Evolutionary conservation across 2,888 invertebrate species (phyloP), one percentile per base, ranked within the genome.

Genomic region (Dysmachus trigonus): DNA sequence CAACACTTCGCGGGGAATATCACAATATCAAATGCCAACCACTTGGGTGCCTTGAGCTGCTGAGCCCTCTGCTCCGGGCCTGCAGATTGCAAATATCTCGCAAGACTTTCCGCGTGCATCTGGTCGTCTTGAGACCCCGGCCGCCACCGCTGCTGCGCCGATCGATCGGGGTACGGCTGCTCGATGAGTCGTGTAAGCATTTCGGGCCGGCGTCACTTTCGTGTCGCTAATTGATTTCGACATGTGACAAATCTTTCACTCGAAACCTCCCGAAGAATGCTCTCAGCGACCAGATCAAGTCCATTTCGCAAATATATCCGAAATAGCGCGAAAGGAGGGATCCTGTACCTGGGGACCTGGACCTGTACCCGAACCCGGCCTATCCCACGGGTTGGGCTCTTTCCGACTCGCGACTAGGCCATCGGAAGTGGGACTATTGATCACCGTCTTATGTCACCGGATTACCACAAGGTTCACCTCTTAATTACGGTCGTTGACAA

Each of bases 161-260:
- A 31, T n/a, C 76, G 35, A 35, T 41, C 51, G 22, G 30, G 53
- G 81, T 62, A 53, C 81, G 81, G 53, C 53, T 91, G 91, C 90
- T 90, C 91, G 91, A 89, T 91, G 91, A 91, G 90, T 91, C 91
- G 91, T 90, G 91, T 91, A 91, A 91, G 91, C 91, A 91, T 90
- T 91, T 90, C 91, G 91, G 90, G 90, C 88, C 89, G 89, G 89
- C 91, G 90, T 91, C 91, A 91, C 91, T 38, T 72, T 72, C 38
- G 73, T 33, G 90, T 90, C 90, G 90, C 90, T 91, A 91, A 91
- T 91, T 91, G 91, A 91, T 90, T 90, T 90, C 91, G 91, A 91
- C 91, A 91, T 91, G 90, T 91, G 91, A 91, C 91, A 91, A 91
- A 91, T 91, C 91, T 89, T 89, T 88, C 89, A 89, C 88, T 88